Conservation (phyloP, 2,797 vertebrate species). For the Eurystomus glaucurus region DNA sequence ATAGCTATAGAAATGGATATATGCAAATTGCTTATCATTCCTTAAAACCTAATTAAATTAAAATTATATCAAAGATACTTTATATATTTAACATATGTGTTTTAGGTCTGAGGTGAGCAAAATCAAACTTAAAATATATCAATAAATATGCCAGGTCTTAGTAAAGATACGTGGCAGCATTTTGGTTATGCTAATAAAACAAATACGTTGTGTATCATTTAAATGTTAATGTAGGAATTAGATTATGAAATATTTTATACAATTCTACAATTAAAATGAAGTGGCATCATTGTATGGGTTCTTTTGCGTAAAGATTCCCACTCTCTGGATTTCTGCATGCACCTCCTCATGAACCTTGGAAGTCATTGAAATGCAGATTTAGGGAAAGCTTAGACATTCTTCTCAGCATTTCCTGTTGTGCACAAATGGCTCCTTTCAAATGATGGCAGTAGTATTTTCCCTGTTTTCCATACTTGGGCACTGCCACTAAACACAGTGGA, state of each 20-base stretch:
- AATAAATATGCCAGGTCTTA: not conserved
- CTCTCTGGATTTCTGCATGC: conserved; percentile 55
- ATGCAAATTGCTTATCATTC: not conserved
- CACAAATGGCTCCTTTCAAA: not conserved
- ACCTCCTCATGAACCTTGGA: conserved; percentile 60
- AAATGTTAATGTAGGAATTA: not conserved
- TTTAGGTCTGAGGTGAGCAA: not conserved
- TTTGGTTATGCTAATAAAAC: not conserved
- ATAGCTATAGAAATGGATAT: not conserved
- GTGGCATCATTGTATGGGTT: not conserved
- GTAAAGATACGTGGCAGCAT: not conserved
- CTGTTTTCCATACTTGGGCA: not conserved
- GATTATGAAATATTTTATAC: not conserved
- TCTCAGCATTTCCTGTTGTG: not conserved
- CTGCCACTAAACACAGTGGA: not conserved
- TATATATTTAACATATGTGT: not conserved
- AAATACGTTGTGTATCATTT: not conserved
- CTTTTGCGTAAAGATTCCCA: not conserved
- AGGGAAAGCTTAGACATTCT: not conserved
- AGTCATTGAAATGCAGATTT: conserved; percentile 47
- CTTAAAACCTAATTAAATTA: not conserved
- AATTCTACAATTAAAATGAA: not conserved
- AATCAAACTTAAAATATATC: not conserved
- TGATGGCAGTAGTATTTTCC: not conserved
- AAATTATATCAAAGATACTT: not conserved